phyloP scores from a whole-genome alignment of 2,797 vertebrate species.

The Otolemur crassicaudatus region DNA sequence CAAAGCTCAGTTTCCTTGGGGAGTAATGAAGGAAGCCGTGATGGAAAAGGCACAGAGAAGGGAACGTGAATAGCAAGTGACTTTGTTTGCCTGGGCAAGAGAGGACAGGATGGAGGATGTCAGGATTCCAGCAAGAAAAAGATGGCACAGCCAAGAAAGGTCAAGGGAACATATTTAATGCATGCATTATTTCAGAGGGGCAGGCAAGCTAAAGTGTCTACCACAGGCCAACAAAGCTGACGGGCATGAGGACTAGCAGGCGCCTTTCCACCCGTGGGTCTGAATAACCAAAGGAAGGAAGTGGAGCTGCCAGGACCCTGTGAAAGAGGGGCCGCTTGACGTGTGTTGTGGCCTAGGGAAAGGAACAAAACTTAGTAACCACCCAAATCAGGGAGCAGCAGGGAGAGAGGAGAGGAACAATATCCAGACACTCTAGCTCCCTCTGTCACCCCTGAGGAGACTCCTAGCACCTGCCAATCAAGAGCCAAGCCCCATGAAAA shows the following conservation, averaged over 20 bases:
- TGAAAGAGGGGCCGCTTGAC: neutral
- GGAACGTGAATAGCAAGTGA: neutral
- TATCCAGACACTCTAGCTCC: neutral
- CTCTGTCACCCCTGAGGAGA: neutral
- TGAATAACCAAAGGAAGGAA: neutral
- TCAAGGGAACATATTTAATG: neutral
- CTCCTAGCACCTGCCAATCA: neutral
- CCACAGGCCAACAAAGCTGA: neutral
- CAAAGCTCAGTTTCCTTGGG: neutral
- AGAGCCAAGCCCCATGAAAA: neutral
- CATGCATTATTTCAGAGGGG: neutral
- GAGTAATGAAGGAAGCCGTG: neutral
- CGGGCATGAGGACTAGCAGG: neutral
- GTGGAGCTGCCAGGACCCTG: neutral
- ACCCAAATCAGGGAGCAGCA: neutral
- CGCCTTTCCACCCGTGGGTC: fast-evolving
- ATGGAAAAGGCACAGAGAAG: neutral
- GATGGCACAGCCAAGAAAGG: neutral
- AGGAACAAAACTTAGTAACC: neutral
- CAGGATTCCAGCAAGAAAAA: neutral
- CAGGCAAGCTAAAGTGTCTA: neutral
- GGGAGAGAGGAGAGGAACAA: neutral
- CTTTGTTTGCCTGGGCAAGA: neutral
- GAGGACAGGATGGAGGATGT: neutral
- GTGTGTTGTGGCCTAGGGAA: neutral